Evolutionary conservation across 2,113 vertebrate genomes (phyloP).

Genomic region (Epinephelus moara): DNA sequence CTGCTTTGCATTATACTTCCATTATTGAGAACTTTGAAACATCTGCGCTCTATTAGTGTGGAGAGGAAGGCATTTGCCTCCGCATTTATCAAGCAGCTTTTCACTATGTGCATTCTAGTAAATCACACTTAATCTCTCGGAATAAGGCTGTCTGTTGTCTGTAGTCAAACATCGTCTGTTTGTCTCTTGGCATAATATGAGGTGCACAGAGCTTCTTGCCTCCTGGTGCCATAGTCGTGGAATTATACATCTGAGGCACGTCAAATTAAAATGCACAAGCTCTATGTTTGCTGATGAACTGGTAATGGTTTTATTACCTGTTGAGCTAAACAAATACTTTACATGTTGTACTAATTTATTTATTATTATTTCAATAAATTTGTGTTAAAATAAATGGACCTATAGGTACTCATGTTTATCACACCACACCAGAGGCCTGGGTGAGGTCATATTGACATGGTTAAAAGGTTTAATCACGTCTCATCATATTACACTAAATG

Average conservation of each 20-base stretch:
- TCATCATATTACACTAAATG: background rate
- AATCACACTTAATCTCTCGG: background rate
- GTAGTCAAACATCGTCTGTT: background rate
- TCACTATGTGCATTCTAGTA: background rate
- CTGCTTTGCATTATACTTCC: conserved; percentile 20
- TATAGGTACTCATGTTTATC: background rate
- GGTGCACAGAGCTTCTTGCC: background rate
- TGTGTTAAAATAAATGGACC: background rate
- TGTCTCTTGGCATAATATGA: background rate
- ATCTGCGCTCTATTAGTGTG: conserved; percentile 39
- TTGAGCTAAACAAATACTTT: background rate
- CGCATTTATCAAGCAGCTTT: conserved; percentile 7
- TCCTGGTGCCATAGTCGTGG: background rate
- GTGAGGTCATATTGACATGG: background rate
- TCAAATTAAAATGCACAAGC: background rate
- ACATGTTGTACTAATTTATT: background rate
- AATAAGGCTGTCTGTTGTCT: background rate
- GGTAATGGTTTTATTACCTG: too few relatives aligned
- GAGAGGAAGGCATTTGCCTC: conserved; percentile 1
- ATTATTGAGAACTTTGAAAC: conserved; percentile 24
- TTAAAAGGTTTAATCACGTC: background rate
- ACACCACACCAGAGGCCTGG: background rate
- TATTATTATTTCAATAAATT: background rate
- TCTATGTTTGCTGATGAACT: background rate
- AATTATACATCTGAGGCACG: background rate